Base-by-base conservation (phyloP, 2,797 vertebrate species). In the Sphenopsis melanotis region DNA sequence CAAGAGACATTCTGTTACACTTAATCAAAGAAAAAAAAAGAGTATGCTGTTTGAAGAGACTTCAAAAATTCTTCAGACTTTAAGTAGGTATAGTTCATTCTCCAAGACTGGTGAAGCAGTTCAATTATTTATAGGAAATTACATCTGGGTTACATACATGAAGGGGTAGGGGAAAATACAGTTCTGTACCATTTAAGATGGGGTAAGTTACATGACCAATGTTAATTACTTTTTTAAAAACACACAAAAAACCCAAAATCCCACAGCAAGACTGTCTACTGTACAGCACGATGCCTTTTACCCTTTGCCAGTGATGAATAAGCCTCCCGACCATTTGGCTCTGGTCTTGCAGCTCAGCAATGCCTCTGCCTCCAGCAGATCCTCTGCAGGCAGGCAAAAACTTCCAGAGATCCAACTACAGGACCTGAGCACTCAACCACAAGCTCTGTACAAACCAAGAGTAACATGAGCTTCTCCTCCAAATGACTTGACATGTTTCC, bases 241-340 rank as follows among this genome's bases (percentile, higher is more conserved):
- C 0, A 37, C 27, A 39, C 1, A 46, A 26, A 47, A 77, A 15
- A 12, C 4, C 1, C 14, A 3, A 71, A 71, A 57, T 4, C 24
- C 12, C 24, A 41, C 4, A 41, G 27, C 11, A 70, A 72, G 29
- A 49, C 49, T 30, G 17, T 24, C 46, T 61, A 11, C 27, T 5
- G 1, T 47, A 42, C 22, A 50, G 39, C 57, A 81, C 0, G 4
- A 52, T 19, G 44, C 56, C 68, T 70, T 57, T 52, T 64, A 23
- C 29, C 34, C 55, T 37, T 52, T 0, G 3, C 4, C 52, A 6
- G 1, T 2, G 29, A 46, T 0, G 3, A 37, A n/a, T 3, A 64
- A 53, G 24, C 26, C 30, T 59, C 47, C n/a, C 42, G n/a, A 47
- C 19, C 42, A 81, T 19, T 5, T 1, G 2, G 30, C 15, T 57